Percentiles rank a stretch among this genome's conserved stretches.
These are phyloP conservation scores for Nymphalis c-album DNA, from an alignment of 2,888 invertebrate genomes.

Conservation along the genomic window DNA sequence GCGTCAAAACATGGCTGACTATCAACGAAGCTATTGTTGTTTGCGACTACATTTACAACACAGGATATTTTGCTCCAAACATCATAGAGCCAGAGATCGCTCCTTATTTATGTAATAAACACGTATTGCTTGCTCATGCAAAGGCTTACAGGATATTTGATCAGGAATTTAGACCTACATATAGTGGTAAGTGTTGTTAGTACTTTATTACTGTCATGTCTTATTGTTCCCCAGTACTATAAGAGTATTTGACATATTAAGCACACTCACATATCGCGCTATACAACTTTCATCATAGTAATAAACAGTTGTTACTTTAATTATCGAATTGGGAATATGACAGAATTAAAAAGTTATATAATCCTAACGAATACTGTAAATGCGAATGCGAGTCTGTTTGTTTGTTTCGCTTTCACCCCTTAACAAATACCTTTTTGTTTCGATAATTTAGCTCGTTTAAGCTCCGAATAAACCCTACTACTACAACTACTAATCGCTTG, in stretches of 20 bases:
- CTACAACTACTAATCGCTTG: too few relatives aligned
- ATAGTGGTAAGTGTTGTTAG: conserved; percentile 61
- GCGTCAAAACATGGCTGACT: conserved; percentile 86
- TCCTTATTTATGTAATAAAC: conserved; percentile 83
- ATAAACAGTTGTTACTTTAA: background rate
- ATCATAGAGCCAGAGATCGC: conserved; percentile 64
- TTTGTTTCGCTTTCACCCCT: too few relatives aligned
- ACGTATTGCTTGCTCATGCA: conserved; percentile 85
- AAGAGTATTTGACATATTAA: background rate
- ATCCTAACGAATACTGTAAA: too few relatives aligned
- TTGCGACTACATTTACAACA: conserved; percentile 65
- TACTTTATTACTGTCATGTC: background rate
- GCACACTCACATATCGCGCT: too few relatives aligned
- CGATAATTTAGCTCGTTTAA: too few relatives aligned
- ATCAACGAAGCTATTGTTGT: conserved; percentile 84
- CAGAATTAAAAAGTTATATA: too few relatives aligned
- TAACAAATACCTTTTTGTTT: too few relatives aligned
- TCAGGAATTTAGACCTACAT: conserved; percentile 71
- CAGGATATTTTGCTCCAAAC: conserved; percentile 60
- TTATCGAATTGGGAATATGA: background rate
- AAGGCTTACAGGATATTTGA: conserved; percentile 83
- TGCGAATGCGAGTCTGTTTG: too few relatives aligned
- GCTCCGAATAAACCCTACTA: too few relatives aligned
- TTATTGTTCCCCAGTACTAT: background rate
- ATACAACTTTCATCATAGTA: too few relatives aligned